Evolutionary conservation across 2,113 vertebrate species (phyloP), one percentile per base, ranked within the genome.

Genomic region (Tragelaphus strepsiceros): DNA sequence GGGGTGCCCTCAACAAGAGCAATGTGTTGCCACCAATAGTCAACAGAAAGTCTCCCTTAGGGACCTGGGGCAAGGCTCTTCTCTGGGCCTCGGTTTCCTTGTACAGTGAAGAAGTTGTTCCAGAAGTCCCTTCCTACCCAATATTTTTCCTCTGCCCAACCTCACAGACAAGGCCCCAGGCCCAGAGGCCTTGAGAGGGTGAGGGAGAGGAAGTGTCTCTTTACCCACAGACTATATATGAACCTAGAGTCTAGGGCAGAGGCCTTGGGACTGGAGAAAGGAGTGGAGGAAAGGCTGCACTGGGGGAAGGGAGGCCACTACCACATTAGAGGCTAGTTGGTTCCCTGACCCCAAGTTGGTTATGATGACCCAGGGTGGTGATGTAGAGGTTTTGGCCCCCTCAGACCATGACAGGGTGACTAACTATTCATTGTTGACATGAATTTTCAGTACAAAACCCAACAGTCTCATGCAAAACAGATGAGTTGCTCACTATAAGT

Each of bases 261-360:
- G 32, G 6, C n/a, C 32, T 9, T 16, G 21, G 58, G 53, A 6
- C 91, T 28, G 5, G 49, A 59, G 54, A 51, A 28, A 30, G 13
- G 16, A n/a, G 21, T 2, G 12, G 7, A 6, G 1, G 46, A 21
- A 30, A 46, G 13, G 32, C 28, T 26, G 62, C 30, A 21, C 0
- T 7, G 87, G 32, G 53, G 15, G 1, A 32, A 30, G 49, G 17
- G 30, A 24, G 7, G 62, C 21, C 9, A 15, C 16, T 22, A 13
- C 5, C 7, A 3, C 56, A 26, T 30, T 10, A 58, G 58, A 88
- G 64, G 28, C 58, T 11, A 13, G 46, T 39, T 53, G 71, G 17
- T 30, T 54, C 30, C 19, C 54, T 59, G 90, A 59, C 14, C 32
- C 32, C 19, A 24, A n/a, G 71, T 30, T 35, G 11, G 53, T 58